Percentiles rank a stretch among this genome's conserved stretches.
Conservation (phyloP, 2,888 invertebrate species). For the Drosophila anceps region DNA sequence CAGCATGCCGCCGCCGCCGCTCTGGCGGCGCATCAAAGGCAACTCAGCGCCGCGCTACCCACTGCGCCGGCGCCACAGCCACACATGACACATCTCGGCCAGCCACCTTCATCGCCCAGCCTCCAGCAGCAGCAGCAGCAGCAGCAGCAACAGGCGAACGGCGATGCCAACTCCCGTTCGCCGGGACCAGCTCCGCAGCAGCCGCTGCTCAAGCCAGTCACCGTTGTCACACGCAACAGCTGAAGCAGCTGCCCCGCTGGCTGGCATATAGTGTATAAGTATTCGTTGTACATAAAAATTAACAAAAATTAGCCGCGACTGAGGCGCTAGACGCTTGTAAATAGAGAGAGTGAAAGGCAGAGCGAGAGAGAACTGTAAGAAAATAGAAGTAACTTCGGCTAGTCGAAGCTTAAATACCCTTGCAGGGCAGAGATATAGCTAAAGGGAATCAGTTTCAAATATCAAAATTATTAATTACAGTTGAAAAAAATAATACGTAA, state of each 20-base stretch:
- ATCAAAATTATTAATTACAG: neutral
- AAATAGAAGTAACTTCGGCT: conserved; percentile 31
- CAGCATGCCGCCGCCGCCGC: conserved; percentile 85
- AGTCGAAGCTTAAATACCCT: conserved; percentile 44
- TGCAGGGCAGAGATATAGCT: conserved; percentile 31
- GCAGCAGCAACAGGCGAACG: conserved; percentile 38
- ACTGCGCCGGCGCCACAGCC: conserved; percentile 78
- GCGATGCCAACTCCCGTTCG: conserved; percentile 55
- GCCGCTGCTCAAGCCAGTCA: conserved; percentile 86
- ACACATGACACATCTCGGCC: conserved; percentile 80
- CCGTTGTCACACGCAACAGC: conserved; percentile 87
- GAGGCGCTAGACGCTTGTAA: conserved; percentile 78
- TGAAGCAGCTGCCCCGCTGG: conserved; percentile 83
- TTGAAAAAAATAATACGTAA: no score
- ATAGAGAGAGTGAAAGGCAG: conserved; percentile 41
- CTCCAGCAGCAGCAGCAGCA: conserved; percentile 33
- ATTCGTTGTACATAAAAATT: conserved; percentile 67
- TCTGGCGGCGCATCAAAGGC: conserved; percentile 85
- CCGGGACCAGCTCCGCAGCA: conserved; percentile 45
- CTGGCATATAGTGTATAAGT: conserved; percentile 54
- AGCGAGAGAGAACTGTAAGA: conserved; percentile 4
- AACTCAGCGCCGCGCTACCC: conserved; percentile 76
- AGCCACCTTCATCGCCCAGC: conserved; percentile 56
- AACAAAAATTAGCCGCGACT: conserved; percentile 63
- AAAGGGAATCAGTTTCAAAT: neutral